Evolutionary conservation across 2,797 vertebrate species (phyloP), one percentile per base, ranked within the genome.

Genomic region (Melanogrammus aeglefinus): DNA sequence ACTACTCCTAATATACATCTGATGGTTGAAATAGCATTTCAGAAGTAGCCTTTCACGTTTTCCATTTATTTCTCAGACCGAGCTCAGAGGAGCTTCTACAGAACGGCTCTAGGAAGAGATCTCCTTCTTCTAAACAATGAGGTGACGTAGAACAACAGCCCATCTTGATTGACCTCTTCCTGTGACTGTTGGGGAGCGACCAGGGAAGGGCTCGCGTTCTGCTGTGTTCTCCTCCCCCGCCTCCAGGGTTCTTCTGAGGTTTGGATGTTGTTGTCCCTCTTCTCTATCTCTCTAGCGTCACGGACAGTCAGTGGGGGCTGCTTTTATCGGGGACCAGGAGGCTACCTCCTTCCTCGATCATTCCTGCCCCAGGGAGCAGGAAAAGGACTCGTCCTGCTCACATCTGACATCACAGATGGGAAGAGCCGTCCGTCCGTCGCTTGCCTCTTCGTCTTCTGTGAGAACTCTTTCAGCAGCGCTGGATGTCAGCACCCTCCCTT

Each of bases 121-220:
- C 0, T 63, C 87, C 88, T 86, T 85, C 84, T 85, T 86, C 93
- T 90, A 87, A 95, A 96, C 95, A 96, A 96, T 96, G 91, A 93
- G 92, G 87, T 92, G 91, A 39, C 21, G 93, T 88, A 95, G 93
- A 92, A 93, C 92, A 92, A 94, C 94, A 93, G 93, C 94, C 92
- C 90, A 94, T 93, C 94, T 90, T 91, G 95, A 96, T 95, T 91
- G 90, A 94, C 93, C 91, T 93, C 92, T 97, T 96, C 96, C 96
- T 96, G 96, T 93, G 89, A 94, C 95, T 94, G 94, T 96, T 96
- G 95, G 94, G 91, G 80, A 91, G 87, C 78, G 10, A 86, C 79
- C 83, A 66, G 39, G 4, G 85, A 14, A 31, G 31, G 75, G 75
- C 72, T 41, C 77, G 79, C 82, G 80, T 63, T 18, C 6, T 69